These are phyloP conservation scores for Tragelaphus imberbis DNA, from an alignment of 2,113 vertebrate genomes.

Conservation along the genomic window DNA sequence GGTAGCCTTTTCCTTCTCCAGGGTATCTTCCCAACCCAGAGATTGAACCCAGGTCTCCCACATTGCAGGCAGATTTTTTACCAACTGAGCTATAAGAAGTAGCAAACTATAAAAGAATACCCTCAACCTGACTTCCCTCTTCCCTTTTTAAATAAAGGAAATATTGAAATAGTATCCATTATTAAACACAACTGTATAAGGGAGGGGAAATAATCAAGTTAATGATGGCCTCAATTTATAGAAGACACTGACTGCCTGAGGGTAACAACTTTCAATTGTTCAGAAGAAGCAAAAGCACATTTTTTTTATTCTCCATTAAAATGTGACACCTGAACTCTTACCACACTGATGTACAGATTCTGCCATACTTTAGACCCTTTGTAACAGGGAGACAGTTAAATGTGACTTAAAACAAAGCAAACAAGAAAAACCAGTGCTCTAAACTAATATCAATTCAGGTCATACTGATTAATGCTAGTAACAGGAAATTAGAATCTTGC, in stretches of 20 bases:
- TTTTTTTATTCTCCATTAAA: background rate
- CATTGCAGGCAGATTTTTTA: background rate
- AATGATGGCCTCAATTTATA: background rate
- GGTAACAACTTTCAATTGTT: background rate
- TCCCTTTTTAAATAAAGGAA: background rate
- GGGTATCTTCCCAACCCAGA: background rate
- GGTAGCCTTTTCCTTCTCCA: background rate
- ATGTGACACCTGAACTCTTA: background rate
- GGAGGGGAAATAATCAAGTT: background rate
- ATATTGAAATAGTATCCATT: background rate
- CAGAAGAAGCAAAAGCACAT: background rate
- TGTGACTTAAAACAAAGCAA: conserved; percentile 6
- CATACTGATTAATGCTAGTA: background rate
- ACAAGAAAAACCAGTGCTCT: background rate
- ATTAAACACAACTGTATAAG: background rate
- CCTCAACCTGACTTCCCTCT: background rate
- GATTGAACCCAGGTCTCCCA: background rate
- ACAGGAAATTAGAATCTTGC: background rate
- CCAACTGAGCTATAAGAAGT: background rate
- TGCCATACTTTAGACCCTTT: background rate
- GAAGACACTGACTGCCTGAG: background rate
- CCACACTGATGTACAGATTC: background rate
- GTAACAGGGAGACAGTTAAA: background rate
- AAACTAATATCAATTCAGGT: background rate
- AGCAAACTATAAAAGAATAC: background rate